These are phyloP conservation scores for Albula glossodonta DNA, from an alignment of 2,113 vertebrate species.

Conservation along the genomic window DNA sequence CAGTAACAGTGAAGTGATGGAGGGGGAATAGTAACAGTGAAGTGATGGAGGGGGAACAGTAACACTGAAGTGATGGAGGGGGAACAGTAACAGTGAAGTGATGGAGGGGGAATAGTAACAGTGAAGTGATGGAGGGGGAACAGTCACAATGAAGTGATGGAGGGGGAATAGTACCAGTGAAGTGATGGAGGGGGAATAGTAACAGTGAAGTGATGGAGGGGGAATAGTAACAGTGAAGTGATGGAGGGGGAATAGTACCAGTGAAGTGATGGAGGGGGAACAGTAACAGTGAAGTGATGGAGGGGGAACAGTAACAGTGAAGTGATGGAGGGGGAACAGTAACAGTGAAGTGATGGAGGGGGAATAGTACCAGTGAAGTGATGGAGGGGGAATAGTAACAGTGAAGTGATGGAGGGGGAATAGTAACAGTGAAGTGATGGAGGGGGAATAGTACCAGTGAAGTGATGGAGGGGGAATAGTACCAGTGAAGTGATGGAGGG, in stretches of 20 bases:
- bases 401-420: too few relatives aligned
- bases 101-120: not conserved
- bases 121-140: not conserved
- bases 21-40: slow-evolving; percentile 5
- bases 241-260: slow-evolving; percentile 2
- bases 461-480: not conserved
- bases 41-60: too few relatives aligned
- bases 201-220: not conserved
- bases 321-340: not conserved
- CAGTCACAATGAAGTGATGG: too few relatives aligned
- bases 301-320: not conserved
- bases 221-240: not conserved
- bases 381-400: not conserved
- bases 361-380: not conserved
- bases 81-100: not conserved
- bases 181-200: not conserved
- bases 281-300: not conserved
- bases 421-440: not conserved
- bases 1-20: slow-evolving; percentile 11
- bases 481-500: too few relatives aligned
- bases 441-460: not conserved
- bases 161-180: slow-evolving; percentile 2
- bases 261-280: not conserved
- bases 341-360: not conserved
- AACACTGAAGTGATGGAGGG: not conserved